Conservation (phyloP, 2,888 invertebrate genomes). For the Slavum lentiscoides region DNA sequence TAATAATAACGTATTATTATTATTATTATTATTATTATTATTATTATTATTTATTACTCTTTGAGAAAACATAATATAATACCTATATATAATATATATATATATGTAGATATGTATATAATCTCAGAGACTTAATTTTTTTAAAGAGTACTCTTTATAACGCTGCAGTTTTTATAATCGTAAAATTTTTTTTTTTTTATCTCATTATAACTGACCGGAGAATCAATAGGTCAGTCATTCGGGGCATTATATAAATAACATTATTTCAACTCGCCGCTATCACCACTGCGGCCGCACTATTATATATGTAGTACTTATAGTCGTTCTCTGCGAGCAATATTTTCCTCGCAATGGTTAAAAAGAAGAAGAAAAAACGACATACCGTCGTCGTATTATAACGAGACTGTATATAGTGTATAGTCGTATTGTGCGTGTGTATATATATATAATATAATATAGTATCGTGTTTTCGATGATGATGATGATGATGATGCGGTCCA, state of each 20-base stretch:
- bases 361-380: conserved; percentile 28
- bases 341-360: conserved; percentile 28
- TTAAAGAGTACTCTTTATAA: no score
- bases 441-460: neutral
- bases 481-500: neutral
- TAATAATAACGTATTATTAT: no score
- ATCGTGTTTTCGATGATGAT: neutral
- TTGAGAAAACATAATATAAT: no score
- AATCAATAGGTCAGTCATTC: conserved; percentile 37
- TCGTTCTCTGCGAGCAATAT: conserved; percentile 7
- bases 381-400: conserved; percentile 5
- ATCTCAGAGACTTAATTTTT: neutral
- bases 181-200: neutral
- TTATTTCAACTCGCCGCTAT: conserved; percentile 17
- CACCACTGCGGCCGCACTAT: no score
- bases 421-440: no score
- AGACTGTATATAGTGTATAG: neutral
- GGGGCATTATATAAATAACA: conserved; percentile 38
- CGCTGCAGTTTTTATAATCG: neutral
- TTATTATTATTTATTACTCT: no score
- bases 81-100: no score
- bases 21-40: no score
- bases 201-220: conserved; percentile 15
- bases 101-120: no score
- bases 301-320: neutral